Conservation (phyloP, 35 echinoderm and acorn worm genomes). For the Diadema setosum region DNA sequence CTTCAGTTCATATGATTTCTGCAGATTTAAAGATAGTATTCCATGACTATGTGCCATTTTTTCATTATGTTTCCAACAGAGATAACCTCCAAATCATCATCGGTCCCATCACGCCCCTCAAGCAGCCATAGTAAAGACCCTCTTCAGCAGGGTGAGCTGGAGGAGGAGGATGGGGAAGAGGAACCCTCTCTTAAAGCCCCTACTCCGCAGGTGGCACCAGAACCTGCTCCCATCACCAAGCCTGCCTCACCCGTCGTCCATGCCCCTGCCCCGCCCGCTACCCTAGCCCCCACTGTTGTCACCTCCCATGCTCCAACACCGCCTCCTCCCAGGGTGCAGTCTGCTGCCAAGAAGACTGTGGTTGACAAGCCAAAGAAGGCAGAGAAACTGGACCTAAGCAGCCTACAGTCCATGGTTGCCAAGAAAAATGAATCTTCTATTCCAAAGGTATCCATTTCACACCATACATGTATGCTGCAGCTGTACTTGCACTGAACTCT, state of each 20-base stretch:
- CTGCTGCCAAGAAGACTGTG: background rate
- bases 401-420: background rate
- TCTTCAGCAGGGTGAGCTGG: too few relatives aligned
- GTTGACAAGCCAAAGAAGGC: background rate
- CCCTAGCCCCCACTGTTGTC: background rate
- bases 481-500: too few relatives aligned
- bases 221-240: background rate
- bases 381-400: background rate
- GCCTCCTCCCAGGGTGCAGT: background rate
- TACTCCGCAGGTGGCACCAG: background rate
- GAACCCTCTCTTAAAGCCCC: background rate
- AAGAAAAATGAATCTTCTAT: background rate
- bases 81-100: background rate
- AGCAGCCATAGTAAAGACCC: background rate
- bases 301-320: background rate
- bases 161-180: too few relatives aligned
- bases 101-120: background rate
- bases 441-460: constrained; percentile 5
- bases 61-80: background rate
- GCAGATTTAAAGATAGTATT: background rate
- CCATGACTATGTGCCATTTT: background rate
- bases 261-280: too few relatives aligned
- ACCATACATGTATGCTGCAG: too few relatives aligned
- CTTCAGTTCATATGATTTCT: too few relatives aligned
- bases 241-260: background rate